Base-by-base conservation (phyloP, 2,113 vertebrate species). In the Mesoclemmys tuberculata region DNA sequence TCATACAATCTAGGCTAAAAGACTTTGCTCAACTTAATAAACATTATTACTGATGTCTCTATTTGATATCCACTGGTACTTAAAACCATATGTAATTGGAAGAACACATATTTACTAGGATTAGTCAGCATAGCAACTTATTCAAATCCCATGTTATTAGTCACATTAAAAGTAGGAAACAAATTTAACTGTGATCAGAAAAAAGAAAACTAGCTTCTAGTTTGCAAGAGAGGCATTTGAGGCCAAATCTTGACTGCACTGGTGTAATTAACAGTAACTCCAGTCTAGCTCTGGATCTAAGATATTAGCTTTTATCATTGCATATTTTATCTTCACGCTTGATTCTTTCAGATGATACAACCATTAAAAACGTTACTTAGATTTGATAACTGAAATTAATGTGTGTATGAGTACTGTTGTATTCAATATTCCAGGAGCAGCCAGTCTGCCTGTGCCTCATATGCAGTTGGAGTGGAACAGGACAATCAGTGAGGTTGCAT, bases 241-340 rank as follows among this genome's bases (percentile, higher is more conserved):
- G 95, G 90, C 55, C 77, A 96, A 93, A 97, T 95, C 91, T 97
- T 82, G 87, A 78, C 38, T 90, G 93, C 91, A 88, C 21, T 26
- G 85, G 88, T 96, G 94, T 97, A 96, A 97, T 97, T 94, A 96
- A 78, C 56, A 93, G 83, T 88, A 93, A 96, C 94, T 93, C 82
- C 96, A 94, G 82, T 94, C 74, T 90, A 90, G 87, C 90, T 82
- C 74, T 31, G 2, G 52, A 82, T 27, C 56, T 74, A 87, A 84
- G 52, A 93, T 61, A 94, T 31, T 46, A 35, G 35, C 22, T 51
- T 95, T 27, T 1, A 48, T 84, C 35, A 89, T 89, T 85, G 92
- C 93, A 18, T 80, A 91, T 96, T 55, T 93, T 93, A 95, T 94
- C 93, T 93, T 85, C 91, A 82, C 84, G 87, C 79, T 90, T 21